Evolutionary conservation across 2,888 invertebrate species (phyloP), one percentile per base, ranked within the genome.

Genomic region (Coleophora flavipennella): DNA sequence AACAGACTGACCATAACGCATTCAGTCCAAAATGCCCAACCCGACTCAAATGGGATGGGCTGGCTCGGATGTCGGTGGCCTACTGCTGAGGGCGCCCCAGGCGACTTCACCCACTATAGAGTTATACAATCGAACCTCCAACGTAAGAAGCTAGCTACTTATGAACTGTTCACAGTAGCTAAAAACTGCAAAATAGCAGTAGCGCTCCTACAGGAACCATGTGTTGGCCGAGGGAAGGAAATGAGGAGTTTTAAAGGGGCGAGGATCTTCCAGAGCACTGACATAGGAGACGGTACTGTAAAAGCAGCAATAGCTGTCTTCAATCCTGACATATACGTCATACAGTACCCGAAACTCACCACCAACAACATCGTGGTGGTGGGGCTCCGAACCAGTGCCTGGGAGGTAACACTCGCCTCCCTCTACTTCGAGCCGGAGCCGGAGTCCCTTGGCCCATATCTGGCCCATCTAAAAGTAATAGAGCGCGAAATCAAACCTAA

Each of bases 121-220:
- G 47, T 47, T 32, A 36, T 49, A 3, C 46, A 45, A 34, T 20
- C 20, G 6, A 20, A 20, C 6, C 0, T 46, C n/a, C 49, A 1
- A 43, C 43, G 4, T 8, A 44, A 1, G 48, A 50, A 28, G n/a
- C n/a, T n/a, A n/a, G n/a, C n/a, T 36, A 46, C 1, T 8, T 46
- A 8, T 10, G 39, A n/a, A n/a, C n/a, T n/a, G n/a, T n/a, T n/a
- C n/a, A n/a, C n/a, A n/a, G n/a, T n/a, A n/a, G n/a, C n/a, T 11
- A 46, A 46, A n/a, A 38, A 44, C 0, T 13, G 3, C 1, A 39
- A 31, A 3, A n/a, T 33, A 1, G 39, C 35, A 25, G n/a, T 38
- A 1, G 26, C 29, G 1, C 27, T 46, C 3, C 7, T 49, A 1
- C 44, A 44, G 31, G 44, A 48, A 31, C 48, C 45, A 0, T 48